Percentiles rank a stretch among this genome's conserved stretches.
Evolutionary conservation across 53 echinoderm and acorn worm genomes (phyloP).

Genomic region (Echinarachnius parma): DNA sequence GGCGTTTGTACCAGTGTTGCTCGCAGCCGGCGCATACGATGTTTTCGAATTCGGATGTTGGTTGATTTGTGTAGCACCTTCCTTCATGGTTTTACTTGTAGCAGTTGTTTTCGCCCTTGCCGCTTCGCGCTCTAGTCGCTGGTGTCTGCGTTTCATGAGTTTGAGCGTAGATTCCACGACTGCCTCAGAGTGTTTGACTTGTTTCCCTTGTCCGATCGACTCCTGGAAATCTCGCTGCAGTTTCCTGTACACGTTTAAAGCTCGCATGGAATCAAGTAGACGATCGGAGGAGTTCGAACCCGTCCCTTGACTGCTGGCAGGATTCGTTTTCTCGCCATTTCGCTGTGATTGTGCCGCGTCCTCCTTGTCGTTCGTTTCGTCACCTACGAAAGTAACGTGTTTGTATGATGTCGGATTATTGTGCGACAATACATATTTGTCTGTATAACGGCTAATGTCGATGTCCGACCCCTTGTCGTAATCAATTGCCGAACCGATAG

Average conservation of each 20-base stretch:
- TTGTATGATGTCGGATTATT: too few species aligned
- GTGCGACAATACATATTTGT: too few species aligned
- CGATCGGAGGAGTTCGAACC: not conserved
- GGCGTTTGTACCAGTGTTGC: not conserved
- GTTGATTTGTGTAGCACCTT: not conserved
- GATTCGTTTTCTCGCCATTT: too few species aligned
- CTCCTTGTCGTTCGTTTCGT: not conserved
- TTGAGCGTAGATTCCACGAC: slow-evolving; percentile 37
- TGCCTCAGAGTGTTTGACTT: slow-evolving; percentile 17
- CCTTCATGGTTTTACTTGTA: not conserved
- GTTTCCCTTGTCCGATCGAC: slow-evolving; percentile 26
- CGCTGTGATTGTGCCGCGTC: not conserved
- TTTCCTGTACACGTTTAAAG: slow-evolving; percentile 19
- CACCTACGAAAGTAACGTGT: too few species aligned
- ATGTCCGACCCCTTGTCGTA: not conserved
- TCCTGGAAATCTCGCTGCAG: slow-evolving; percentile 30
- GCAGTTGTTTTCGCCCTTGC: not conserved
- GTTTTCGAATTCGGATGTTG: not conserved
- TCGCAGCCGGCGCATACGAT: not conserved
- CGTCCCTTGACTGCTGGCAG: too few species aligned
- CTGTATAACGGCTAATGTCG: too few species aligned
- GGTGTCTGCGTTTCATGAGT: slow-evolving; percentile 36
- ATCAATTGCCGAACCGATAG: not conserved
- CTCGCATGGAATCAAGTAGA: slow-evolving; percentile 14
- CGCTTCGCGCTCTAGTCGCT: slow-evolving; percentile 28